These are phyloP conservation scores for Platalea minor DNA, from an alignment of 2,797 vertebrate genomes.

Conservation along the genomic window DNA sequence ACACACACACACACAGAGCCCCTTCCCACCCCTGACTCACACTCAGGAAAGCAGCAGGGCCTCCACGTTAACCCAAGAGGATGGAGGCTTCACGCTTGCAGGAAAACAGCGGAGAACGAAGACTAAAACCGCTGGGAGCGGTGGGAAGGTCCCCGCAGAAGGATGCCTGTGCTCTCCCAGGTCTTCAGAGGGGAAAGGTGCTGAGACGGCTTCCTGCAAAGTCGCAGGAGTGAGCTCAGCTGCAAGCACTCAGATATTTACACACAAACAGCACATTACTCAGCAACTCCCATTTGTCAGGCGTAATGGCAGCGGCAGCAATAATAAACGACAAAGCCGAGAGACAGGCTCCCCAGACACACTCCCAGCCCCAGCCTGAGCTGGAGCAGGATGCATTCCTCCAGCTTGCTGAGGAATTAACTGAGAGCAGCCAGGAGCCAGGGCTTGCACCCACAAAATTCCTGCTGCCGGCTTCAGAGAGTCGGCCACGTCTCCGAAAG, in stretches of 20 bases:
- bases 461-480: not conserved
- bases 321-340: conserved; percentile 45
- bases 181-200: conserved; percentile 1
- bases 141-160: not conserved
- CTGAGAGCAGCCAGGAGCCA: not conserved
- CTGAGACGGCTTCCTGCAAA: conserved; percentile 38
- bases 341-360: conserved; percentile 12
- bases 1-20: not conserved
- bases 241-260: conserved; percentile 50
- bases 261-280: conserved; percentile 61
- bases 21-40: not conserved
- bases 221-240: conserved; percentile 43
- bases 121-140: not conserved
- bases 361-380: not conserved
- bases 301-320: conserved; percentile 51
- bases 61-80: not conserved
- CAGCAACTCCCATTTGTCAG: conserved; percentile 54
- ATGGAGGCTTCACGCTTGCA: not conserved
- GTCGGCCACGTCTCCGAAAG: not conserved
- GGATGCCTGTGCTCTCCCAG: not conserved
- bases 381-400: not conserved
- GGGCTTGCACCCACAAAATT: not conserved
- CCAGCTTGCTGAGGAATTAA: not conserved
- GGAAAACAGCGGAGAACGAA: rapidly evolving
- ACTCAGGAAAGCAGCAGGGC: not conserved